Evolutionary conservation across 2,888 invertebrate genomes (phyloP).

Genomic region (Hypomecis atomaria): DNA sequence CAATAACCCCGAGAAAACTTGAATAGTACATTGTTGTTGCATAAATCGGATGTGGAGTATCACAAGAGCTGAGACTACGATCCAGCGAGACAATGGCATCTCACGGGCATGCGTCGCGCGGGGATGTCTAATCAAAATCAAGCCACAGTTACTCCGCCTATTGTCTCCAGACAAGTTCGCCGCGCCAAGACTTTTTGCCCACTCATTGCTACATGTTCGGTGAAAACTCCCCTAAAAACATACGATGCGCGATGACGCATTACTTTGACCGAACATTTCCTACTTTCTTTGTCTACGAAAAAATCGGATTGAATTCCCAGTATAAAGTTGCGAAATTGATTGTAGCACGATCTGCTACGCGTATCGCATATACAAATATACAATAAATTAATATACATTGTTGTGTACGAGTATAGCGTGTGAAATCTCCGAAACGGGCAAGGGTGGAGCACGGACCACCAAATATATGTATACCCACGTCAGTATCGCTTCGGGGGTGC

Average conservation of each 20-base stretch:
- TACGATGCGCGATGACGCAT: constrained; percentile 41
- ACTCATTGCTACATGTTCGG: constrained; percentile 54
- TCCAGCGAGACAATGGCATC: constrained; percentile 41
- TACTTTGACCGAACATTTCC: constrained; percentile 35
- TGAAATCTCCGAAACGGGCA: constrained; percentile 39
- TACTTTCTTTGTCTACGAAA: constrained; percentile 40
- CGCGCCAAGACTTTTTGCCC: constrained; percentile 64
- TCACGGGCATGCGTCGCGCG: constrained; percentile 39
- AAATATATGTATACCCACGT: constrained; percentile 37
- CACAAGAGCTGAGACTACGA: constrained; percentile 24
- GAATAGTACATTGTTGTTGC: constrained; percentile 19
- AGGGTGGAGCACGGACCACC: constrained; percentile 27
- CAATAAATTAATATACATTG: too few relatives aligned
- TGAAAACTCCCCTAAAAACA: constrained; percentile 66
- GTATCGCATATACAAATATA: too few relatives aligned
- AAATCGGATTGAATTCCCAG: constrained; percentile 7
- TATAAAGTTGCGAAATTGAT: too few relatives aligned
- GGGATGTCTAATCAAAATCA: constrained; percentile 49
- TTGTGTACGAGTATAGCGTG: constrained; percentile 22
- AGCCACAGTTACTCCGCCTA: constrained; percentile 55
- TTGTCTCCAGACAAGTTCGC: constrained; percentile 50
- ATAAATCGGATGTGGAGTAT: constrained; percentile 34
- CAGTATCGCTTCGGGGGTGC: constrained; percentile 46
- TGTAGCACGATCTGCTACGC: too few relatives aligned
- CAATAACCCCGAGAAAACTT: constrained; percentile 17